These are phyloP conservation scores for Zaprionus bogoriensis DNA, from an alignment of 2,888 invertebrate genomes.

Conservation along the genomic window DNA sequence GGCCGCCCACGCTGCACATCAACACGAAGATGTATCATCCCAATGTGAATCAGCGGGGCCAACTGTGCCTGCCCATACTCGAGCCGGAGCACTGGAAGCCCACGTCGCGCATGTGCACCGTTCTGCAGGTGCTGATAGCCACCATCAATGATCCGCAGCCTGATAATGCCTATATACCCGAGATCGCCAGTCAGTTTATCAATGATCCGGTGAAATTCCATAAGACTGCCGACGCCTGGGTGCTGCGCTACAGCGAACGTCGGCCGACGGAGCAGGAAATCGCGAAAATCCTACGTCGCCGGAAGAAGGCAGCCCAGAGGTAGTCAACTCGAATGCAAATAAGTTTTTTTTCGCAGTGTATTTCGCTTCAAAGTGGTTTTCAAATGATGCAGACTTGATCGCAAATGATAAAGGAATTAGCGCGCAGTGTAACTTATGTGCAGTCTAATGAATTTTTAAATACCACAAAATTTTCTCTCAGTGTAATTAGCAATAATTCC, in stretches of 20 bases:
- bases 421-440: too few relatives aligned
- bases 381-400: too few relatives aligned
- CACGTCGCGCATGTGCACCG: constrained; percentile 99
- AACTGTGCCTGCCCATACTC: constrained; percentile 98
- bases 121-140: constrained; percentile 97
- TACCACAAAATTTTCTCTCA: too few relatives aligned
- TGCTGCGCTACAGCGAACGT: constrained; percentile 98
- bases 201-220: constrained; percentile 98
- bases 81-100: constrained; percentile 99
- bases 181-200: constrained; percentile 96
- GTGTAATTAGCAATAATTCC: too few relatives aligned
- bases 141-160: constrained; percentile 99
- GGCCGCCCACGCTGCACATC: constrained; percentile 98
- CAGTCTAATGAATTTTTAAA: too few relatives aligned
- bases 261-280: constrained; percentile 88
- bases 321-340: too few relatives aligned
- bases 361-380: too few relatives aligned
- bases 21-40: constrained; percentile 99
- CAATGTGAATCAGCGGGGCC: constrained; percentile 99
- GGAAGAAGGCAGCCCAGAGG: constrained; percentile 14
- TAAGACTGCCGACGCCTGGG: constrained; percentile 99
- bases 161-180: constrained; percentile 97
- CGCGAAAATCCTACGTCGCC: constrained; percentile 26
- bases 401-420: too few relatives aligned
- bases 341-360: too few relatives aligned